These are phyloP conservation scores for Drosophila eugracilis DNA, from an alignment of 1,140 invertebrate species.

Conservation along the genomic window DNA sequence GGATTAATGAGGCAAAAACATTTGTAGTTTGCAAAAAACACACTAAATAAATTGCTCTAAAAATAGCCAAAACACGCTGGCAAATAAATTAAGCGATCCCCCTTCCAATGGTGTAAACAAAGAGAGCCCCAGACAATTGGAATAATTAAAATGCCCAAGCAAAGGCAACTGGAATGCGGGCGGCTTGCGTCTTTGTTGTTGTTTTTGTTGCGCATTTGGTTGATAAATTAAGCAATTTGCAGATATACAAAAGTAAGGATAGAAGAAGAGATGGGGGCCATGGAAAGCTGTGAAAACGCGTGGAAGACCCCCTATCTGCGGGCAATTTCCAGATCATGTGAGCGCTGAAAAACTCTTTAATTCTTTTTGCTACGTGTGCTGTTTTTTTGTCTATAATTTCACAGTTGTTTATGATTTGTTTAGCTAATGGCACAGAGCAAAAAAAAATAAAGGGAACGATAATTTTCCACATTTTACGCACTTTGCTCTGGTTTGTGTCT, in stretches of 20 bases:
- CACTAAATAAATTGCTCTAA: constrained; percentile 67
- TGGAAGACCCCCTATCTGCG: constrained; percentile 45
- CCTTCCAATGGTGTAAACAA: constrained; percentile 61
- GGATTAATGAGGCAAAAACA: constrained; percentile 47
- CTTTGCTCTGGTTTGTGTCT: constrained; percentile 20
- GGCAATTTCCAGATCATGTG: constrained; percentile 43
- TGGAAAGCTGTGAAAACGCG: constrained; percentile 31
- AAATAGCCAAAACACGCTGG: constrained; percentile 59
- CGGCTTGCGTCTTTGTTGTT: constrained; percentile 39
- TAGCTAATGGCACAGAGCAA: constrained; percentile 29
- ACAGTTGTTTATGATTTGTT: constrained; percentile 74
- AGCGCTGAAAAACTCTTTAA: constrained; percentile 22
- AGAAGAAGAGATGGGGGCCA: not conserved
- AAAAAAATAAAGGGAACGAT: constrained; percentile 21
- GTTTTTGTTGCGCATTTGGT: constrained; percentile 62
- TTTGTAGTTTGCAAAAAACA: constrained; percentile 24
- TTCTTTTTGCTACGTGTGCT: constrained; percentile 9
- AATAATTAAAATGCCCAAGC: constrained; percentile 80
- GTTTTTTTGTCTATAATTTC: constrained; percentile 52
- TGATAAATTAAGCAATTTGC: constrained; percentile 71
- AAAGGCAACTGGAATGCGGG: constrained; percentile 64
- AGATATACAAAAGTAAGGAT: constrained; percentile 13
- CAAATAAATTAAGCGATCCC: constrained; percentile 65
- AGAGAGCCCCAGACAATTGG: constrained; percentile 69
- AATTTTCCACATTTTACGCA: constrained; percentile 53